Percentiles rank a stretch among this genome's conserved stretches.
phyloP scores from a whole-genome alignment of 1,140 invertebrate genomes.

The Formica selysi region DNA sequence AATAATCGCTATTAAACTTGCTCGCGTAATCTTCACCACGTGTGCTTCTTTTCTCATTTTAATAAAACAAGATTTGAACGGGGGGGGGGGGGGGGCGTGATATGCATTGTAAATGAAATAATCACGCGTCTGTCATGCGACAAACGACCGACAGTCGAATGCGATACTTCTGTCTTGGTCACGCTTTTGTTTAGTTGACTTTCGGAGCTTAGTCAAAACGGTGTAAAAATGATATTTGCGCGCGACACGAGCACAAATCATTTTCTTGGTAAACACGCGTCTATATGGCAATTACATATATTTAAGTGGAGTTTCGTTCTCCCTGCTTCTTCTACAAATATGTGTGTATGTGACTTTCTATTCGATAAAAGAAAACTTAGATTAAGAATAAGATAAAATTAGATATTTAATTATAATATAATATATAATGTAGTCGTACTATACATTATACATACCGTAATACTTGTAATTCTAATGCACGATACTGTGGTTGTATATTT shows the following conservation, averaged over 20 bases:
- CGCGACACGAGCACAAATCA: neutral
- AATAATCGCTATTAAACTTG: neutral
- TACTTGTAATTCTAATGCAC: slow-evolving; percentile 11
- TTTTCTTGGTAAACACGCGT: neutral
- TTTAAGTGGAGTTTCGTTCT: neutral
- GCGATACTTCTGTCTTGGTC: neutral
- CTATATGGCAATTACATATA: slow-evolving; percentile 2
- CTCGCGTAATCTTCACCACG: neutral
- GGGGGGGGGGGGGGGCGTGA: too few species aligned
- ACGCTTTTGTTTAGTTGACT: neutral
- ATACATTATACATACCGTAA: slow-evolving; percentile 35
- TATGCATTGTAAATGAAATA: neutral
- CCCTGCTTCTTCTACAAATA: slow-evolving; percentile 1
- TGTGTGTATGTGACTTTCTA: neutral
- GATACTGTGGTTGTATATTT: slow-evolving; percentile 56
- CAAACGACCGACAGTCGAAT: neutral
- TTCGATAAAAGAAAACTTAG: neutral
- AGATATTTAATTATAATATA: slow-evolving; percentile 51
- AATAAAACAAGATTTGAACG: slow-evolving; percentile 24
- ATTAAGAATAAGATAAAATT: slow-evolving; percentile 25
- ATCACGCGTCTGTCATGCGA: neutral
- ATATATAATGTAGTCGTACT: slow-evolving; percentile 24
- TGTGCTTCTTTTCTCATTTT: neutral
- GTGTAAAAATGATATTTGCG: neutral
- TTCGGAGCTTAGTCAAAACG: neutral